Evolutionary conservation across 2,113 vertebrate genomes (phyloP), one percentile per base, ranked within the genome.

Genomic region (Acanthochromis polyacanthus): DNA sequence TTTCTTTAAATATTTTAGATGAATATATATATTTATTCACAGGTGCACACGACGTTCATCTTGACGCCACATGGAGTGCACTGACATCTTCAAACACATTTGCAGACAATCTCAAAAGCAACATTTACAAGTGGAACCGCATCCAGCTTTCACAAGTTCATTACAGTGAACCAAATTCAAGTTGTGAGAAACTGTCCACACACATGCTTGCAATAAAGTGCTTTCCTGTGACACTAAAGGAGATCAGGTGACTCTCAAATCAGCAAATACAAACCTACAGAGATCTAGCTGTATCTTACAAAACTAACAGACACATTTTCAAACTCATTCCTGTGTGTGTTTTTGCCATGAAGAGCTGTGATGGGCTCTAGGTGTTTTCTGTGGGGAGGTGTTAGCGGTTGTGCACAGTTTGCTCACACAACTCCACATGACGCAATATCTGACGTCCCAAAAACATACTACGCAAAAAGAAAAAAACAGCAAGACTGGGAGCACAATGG

Each of bases 1-100:
- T 80, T 88, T 69, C n/a, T 81, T 89, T 91, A 94, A 94, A 94
- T 94, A 94, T 66, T 83, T 88, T 58, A 59, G n/a, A 48, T 87
- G 40, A 77, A 46, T 57, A 46, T 63, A 20, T 52, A 61, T 60
- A 60, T 40, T 38, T 82, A 90, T 91, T 87, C 67, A 93, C 82
- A 90, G 76, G 64, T 60, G 62, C 74, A 84, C 60, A 75, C 23
- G 0, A 66, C 48, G 43, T 80, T 81, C 73, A 63, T 32, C 14
- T 15, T 72, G 36, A 61, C 46, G 48, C 66, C 81, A 71, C 46
- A 58, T 56, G 61, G 81, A 83, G 83, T 73, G 76, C 72, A 78
- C 57, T 46, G 28, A 84, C 67, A 80, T 83, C 75, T 85, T 75
- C 46, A 81, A 65, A 93, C 70, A 91, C 85, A 89, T 73, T 85